phyloP scores from a whole-genome alignment of 1,140 invertebrate genomes.

The Diorhabda sublineata region DNA sequence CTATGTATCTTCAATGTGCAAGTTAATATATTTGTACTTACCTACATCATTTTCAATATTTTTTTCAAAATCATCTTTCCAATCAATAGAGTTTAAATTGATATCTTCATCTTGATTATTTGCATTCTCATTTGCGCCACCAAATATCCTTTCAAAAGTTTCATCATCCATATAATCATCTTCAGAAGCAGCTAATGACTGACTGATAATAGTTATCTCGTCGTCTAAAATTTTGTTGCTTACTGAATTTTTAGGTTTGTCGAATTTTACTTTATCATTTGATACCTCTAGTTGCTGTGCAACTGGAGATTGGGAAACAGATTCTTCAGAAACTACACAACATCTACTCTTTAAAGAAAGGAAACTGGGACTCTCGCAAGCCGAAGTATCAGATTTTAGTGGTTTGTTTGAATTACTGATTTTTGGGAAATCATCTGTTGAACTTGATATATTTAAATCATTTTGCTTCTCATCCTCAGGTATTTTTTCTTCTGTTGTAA shows the following conservation, averaged over 20 bases:
- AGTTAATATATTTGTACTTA: neutral
- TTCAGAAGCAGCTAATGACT: constrained; percentile 21
- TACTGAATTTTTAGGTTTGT: constrained; percentile 1
- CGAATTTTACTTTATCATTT: too few relatives aligned
- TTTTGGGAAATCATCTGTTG: too few relatives aligned
- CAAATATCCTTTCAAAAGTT: constrained; percentile 33
- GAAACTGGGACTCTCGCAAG: too few relatives aligned
- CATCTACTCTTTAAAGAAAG: too few relatives aligned
- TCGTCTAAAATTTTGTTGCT: constrained; percentile 6
- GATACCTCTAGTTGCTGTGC: neutral
- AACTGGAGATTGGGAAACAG: too few relatives aligned
- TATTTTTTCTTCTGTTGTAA: too few relatives aligned
- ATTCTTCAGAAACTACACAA: too few relatives aligned
- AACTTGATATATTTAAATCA: too few relatives aligned
- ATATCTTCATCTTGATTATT: constrained; percentile 11
- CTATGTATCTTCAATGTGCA: too few relatives aligned
- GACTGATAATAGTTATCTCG: constrained; percentile 5
- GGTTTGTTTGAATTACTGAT: too few relatives aligned
- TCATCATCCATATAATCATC: constrained; percentile 38
- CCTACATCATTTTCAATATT: neutral
- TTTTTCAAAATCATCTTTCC: constrained; percentile 5
- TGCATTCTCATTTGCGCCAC: neutral
- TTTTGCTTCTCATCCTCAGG: too few relatives aligned
- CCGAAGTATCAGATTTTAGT: too few relatives aligned
- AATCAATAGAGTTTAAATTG: constrained; percentile 7